These are phyloP conservation scores for Paramormyrops hopkinsi DNA, from an alignment of 2,797 vertebrate species.

Conservation along the genomic window DNA sequence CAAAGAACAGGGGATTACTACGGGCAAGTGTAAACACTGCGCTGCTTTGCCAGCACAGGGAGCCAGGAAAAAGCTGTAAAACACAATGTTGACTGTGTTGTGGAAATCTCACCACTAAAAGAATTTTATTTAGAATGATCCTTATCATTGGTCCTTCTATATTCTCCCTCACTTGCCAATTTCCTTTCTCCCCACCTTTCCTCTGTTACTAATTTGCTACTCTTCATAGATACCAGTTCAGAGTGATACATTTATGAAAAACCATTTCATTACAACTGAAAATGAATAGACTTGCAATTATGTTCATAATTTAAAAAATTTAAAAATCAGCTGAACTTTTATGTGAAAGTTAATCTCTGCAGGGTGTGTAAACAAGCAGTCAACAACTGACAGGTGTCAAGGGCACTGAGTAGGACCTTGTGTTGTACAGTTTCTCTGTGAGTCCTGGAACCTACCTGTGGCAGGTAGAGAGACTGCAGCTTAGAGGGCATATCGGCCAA, in stretches of 20 bases:
- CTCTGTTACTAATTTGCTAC: neutral
- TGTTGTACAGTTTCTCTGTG: neutral
- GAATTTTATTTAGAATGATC: constrained; percentile 30
- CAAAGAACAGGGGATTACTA: neutral
- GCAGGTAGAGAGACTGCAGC: neutral
- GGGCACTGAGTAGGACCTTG: neutral
- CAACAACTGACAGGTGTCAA: neutral
- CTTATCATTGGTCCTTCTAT: neutral
- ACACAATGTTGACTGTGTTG: constrained; percentile 38
- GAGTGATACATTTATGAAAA: neutral
- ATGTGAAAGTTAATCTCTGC: neutral
- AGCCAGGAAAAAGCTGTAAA: constrained; percentile 53
- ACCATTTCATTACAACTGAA: neutral
- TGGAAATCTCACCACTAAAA: constrained; percentile 30
- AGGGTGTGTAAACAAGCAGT: neutral
- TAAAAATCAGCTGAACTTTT: neutral
- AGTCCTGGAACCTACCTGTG: neutral
- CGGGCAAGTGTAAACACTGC: neutral
- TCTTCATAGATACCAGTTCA: neutral
- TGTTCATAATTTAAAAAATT: neutral
- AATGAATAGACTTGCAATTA: neutral
- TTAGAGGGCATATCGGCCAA: neutral
- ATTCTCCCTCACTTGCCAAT: neutral
- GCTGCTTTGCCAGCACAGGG: constrained; percentile 17
- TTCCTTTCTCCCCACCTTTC: neutral